Evolutionary conservation across 2,797 vertebrate species (phyloP).

Genomic region (Tolypeutes matacus): DNA sequence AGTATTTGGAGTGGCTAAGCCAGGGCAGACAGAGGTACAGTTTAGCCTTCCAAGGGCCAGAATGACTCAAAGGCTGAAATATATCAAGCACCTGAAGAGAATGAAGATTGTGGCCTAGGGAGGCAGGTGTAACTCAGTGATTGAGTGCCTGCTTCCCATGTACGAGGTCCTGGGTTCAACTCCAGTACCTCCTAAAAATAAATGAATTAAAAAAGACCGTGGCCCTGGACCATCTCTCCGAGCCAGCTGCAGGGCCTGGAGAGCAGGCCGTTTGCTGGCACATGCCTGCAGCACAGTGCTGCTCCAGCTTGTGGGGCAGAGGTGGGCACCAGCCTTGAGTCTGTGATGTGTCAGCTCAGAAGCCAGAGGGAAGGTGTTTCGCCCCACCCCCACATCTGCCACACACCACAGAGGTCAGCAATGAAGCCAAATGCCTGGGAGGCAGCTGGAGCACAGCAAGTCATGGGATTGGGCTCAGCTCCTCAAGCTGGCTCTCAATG

Average conservation of each 20-base stretch:
- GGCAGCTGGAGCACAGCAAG: background rate
- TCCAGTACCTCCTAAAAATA: no score
- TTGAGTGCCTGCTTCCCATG: no score
- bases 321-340: background rate
- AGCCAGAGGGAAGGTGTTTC: background rate
- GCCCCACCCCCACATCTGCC: no score
- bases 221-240: background rate
- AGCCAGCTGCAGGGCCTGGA: background rate
- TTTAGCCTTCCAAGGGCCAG: background rate
- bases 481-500: accelerated
- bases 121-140: no score
- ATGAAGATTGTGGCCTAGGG: background rate
- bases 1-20: background rate
- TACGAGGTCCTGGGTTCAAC: no score
- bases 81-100: background rate
- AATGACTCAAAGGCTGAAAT: background rate
- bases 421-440: background rate
- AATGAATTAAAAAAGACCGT: no score
- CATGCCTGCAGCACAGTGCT: accelerated
- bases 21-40: background rate
- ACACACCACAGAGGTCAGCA: background rate
- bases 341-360: background rate
- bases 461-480: background rate
- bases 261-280: background rate
- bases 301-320: background rate